Conservation (phyloP, 2,113 vertebrate species). For the Eclectus roratus region DNA sequence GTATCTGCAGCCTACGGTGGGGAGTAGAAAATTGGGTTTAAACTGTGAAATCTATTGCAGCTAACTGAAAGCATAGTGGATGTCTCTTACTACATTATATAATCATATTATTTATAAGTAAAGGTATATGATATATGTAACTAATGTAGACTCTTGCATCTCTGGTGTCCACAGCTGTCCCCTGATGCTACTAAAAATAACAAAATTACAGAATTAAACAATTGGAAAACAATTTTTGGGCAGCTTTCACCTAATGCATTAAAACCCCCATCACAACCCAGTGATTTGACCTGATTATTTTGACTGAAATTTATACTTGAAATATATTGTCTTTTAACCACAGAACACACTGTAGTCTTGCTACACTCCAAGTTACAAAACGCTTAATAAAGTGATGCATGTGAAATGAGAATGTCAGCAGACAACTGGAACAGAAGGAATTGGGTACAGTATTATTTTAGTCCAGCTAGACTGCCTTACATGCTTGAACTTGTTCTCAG, state of each 20-base stretch:
- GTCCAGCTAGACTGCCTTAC: neutral
- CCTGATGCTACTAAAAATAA: neutral
- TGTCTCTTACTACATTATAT: neutral
- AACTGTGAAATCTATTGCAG: neutral
- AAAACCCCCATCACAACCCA: neutral
- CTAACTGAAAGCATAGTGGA: neutral
- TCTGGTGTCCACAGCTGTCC: neutral
- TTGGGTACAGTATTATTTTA: neutral
- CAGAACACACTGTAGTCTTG: neutral
- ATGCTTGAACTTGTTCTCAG: constrained; percentile 35
- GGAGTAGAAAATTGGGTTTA: neutral
- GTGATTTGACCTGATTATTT: neutral
- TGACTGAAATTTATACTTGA: neutral
- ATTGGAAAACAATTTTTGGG: neutral
- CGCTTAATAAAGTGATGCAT: neutral
- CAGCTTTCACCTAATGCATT: neutral
- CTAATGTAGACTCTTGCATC: neutral
- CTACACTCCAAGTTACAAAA: neutral
- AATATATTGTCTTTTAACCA: neutral
- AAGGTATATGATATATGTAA: neutral
- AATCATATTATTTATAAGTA: neutral
- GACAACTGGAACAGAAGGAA: constrained; percentile 7
- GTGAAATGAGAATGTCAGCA: neutral
- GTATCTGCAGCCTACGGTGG: too few species aligned
- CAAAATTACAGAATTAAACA: neutral